Base-by-base conservation (phyloP, 2,888 invertebrate species). In the Sisyra terminalis region DNA sequence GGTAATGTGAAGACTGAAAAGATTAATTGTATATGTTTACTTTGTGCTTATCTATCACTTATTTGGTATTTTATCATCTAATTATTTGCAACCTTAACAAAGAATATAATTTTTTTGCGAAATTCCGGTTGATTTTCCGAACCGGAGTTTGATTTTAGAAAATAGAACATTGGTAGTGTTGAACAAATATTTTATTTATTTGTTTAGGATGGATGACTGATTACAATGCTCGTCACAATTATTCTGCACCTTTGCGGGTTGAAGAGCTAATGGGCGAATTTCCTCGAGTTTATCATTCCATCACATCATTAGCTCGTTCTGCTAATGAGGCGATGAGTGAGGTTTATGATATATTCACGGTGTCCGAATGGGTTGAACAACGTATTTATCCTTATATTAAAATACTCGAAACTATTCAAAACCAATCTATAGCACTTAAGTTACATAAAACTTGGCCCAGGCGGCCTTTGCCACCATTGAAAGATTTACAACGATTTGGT, bases 181-280 rank as follows among this genome's bases (percentile, higher is more conserved):
- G n/a, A n/a, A n/a, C n/a, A n/a, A n/a, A n/a, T n/a, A 15, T 8
- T 32, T 29, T 40, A 9, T 14, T 17, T 40, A 11, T 30, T 16
- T 7, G 46, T 40, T 34, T 58, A 50, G 64, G 77, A 24, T 82
- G 81, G 81, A 67, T 83, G 66, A 78, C 79, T 15, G 67, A 71
- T 24, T 82, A 78, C 56, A 78, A 79, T 55, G 64, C 78, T 4
- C 62, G 71, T n/a, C 71, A 74, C 50, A 75, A 76, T 53, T 81
- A 76, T 54, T 73, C 76, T 47, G 73, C 77, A 42, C 76, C 78
- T 1, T 55, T 72, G 43, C 67, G 81, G 38, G 66, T 82, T 1
- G 74, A 73, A 36, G 75, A 78, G 48, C 55, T 75, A 41, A 71
- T 70, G 42, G 56, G 58, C 16, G 72, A 71, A 49, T 64, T 71